Evolutionary conservation across 2,888 invertebrate genomes (phyloP), one percentile per base, ranked within the genome.

Genomic region (Volucella inanis): DNA sequence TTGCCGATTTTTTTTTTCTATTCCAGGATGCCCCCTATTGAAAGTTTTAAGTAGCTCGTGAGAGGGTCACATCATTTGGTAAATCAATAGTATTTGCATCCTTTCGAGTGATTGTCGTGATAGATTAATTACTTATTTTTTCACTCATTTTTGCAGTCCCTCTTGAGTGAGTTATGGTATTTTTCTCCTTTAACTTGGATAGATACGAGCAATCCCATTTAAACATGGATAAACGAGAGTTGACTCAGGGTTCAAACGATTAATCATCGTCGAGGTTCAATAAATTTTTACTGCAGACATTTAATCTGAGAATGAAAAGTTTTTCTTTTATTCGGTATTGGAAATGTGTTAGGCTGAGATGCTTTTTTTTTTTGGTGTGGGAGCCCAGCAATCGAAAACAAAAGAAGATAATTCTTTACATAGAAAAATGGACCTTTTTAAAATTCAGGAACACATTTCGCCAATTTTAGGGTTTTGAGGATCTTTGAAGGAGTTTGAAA

Each of bases 61-160:
- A 10, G 18, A n/a, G 41, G 10, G 43, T 31, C 11, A 54, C 22
- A 22, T 11, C 3, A n/a, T n/a, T 43, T 41, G 10, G 52, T 12
- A 22, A 52, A 67, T 43, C 43, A 31, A 31, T 31, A 31, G 31
- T 31, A 52, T 67, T 14, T 10, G 41, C 22, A 39, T 43, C 41
- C 67, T 41, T 57, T 38, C 1, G 12, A 57, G 38, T 39, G 57
- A 39, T 57, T 55, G 31, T 39, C 39, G 38, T 54, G 22, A 4
- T 47, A n/a, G 39, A 74, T 74, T 74, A 74, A 74, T 74, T 64
- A 54, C 64, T 45, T 54, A 62, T 50, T 14, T 43, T 15, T 22
- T 18, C 43, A 54, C 31, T 31, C 31, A 31, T 6, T 31, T 31
- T 31, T 31, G 31, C 31, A 31, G 31, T 31, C 55, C 47, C 38